Conservation (phyloP, 1,140 invertebrate species). For the Protaetia brevitarsis region DNA sequence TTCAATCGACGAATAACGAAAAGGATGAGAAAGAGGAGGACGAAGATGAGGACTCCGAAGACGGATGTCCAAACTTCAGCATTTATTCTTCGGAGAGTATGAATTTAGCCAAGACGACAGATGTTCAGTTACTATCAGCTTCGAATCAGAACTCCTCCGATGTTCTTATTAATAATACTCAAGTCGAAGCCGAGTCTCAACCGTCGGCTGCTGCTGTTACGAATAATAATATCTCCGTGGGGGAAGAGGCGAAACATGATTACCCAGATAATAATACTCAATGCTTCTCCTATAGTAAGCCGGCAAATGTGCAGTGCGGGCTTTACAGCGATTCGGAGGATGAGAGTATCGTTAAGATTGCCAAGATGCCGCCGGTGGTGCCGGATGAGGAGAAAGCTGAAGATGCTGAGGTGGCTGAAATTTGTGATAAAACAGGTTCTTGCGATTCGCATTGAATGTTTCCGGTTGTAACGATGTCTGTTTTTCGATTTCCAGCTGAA, state of each 20-base stretch:
- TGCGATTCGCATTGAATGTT: background rate
- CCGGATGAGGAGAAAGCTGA: background rate
- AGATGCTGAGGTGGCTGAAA: background rate
- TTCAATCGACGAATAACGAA: constrained; percentile 41
- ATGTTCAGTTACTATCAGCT: constrained; percentile 48
- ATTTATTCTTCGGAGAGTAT: constrained; percentile 78
- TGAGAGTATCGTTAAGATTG: constrained; percentile 37
- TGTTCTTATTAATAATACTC: no score
- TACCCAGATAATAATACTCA: background rate
- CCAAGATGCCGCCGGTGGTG: constrained; percentile 23
- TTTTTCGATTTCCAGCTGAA: no score
- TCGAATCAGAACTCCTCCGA: background rate
- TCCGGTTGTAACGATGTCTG: no score
- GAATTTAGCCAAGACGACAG: constrained; percentile 62
- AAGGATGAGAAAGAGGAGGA: constrained; percentile 54
- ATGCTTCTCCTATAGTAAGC: background rate
- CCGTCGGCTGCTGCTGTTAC: no score
- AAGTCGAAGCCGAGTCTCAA: no score
- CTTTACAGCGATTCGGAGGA: constrained; percentile 47
- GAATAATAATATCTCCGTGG: no score
- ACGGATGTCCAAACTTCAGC: constrained; percentile 78
- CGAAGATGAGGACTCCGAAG: constrained; percentile 60
- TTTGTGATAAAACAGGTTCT: background rate
- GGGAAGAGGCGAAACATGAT: no score
- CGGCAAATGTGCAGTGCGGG: constrained; percentile 24